These are phyloP conservation scores for Cybosia mesomella DNA, from an alignment of 2,888 invertebrate genomes.

Conservation along the genomic window DNA sequence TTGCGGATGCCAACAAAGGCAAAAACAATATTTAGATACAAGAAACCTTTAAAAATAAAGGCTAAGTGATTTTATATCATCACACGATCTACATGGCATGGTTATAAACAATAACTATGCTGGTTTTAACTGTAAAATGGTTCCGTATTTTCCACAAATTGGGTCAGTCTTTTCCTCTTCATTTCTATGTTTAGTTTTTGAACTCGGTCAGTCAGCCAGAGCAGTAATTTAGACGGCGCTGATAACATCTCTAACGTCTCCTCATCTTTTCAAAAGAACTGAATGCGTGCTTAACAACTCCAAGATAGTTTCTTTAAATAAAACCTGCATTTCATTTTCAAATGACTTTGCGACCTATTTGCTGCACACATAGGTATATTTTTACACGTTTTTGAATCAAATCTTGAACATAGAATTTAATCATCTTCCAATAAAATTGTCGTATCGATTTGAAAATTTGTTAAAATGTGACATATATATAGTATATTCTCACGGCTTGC, in stretches of 20 bases:
- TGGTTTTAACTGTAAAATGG: neutral
- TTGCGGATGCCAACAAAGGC: too few relatives aligned
- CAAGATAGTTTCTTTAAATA: slow-evolving; percentile 26
- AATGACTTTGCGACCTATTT: neutral
- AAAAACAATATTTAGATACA: neutral
- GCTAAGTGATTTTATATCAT: neutral
- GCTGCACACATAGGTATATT: neutral
- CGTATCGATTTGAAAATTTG: too few relatives aligned
- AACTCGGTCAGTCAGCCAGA: slow-evolving; percentile 50
- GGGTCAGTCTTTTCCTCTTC: neutral
- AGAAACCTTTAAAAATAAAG: neutral
- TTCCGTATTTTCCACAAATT: neutral
- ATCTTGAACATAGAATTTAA: too few relatives aligned
- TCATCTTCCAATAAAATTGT: too few relatives aligned
- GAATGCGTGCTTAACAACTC: slow-evolving; percentile 37
- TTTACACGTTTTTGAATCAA: neutral
- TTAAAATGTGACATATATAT: too few relatives aligned
- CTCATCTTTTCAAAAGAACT: slow-evolving; percentile 46
- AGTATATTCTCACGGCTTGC: too few relatives aligned
- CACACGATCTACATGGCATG: neutral
- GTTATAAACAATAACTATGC: neutral
- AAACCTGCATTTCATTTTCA: neutral
- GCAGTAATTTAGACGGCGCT: slow-evolving; percentile 32
- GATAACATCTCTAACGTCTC: slow-evolving; percentile 45
- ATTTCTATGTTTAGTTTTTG: slow-evolving; percentile 7